Evolutionary conservation across 2,888 invertebrate genomes (phyloP), one percentile per base, ranked within the genome.

Genomic region (Pollenia angustigena): DNA sequence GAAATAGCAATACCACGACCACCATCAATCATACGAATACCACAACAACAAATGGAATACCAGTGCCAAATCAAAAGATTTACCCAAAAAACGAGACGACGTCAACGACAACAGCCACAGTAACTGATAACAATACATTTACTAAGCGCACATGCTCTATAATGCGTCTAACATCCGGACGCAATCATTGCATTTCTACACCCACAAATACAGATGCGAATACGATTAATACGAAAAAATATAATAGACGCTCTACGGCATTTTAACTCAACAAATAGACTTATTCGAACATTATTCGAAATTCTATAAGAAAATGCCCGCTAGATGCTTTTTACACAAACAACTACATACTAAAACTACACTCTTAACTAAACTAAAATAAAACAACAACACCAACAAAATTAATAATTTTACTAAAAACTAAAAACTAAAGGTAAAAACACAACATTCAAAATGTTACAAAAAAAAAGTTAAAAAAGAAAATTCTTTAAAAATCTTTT

Each of bases 161-260:
- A 90, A 90, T 88, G 89, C 90, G 91, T 89, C 90, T 91, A 89
- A 80, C 74, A 85, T 2, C 84, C 1, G 84, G 68, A 54, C 79
- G 84, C 40, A 85, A 54, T 66, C 79, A 75, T 54, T 75, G 68
- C 18, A 74, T 68, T 44, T 42, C 50, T 90, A 89, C 90, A 91
- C 88, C 88, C 42, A 7, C 60, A 88, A 88, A 69, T 81, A 81
- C 88, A 85, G 88, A 88, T 87, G 89, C 88, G 88, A 89, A 88
- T 88, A 88, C 72, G 81, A 89, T 88, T 87, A 91, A 89, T 89
- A 90, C 90, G 85, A 91, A 91, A 83, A 89, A 89, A 83, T 91
- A 90, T 89, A 92, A 93, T 89, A 91, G 92, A 90, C 93, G 93
- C 90, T 93, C 92, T 88, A 92, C 93, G 88, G 93, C 92, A 90